Evolutionary conservation across 2,113 vertebrate genomes (phyloP), one percentile per base, ranked within the genome.

Genomic region (Corythoichthys intestinalis): DNA sequence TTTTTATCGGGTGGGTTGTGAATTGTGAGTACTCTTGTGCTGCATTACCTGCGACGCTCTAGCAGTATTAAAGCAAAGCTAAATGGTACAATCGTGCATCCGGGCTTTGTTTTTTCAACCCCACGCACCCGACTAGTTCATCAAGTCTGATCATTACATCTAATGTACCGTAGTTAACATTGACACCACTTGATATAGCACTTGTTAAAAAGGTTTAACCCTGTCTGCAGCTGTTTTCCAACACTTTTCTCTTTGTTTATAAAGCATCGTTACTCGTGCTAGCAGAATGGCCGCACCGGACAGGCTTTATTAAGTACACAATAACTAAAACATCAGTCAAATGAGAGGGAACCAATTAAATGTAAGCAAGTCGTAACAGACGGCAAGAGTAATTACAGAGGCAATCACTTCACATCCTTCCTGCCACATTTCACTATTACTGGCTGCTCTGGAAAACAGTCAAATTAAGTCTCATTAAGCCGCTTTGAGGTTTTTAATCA

Each of bases 351-450:
- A 54, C 83, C 82, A 75, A 86, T 88, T 78, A 89, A 76, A 75
- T 66, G 38, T 61, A 69, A 64, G 74, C 70, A 80, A 72, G 46
- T 74, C 79, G 75, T 82, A 81, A 83, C 75, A 82, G 80, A 82
- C 82, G 84, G 82, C 81, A 84, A 85, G 87, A 87, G 79, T 86
- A 86, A 89, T 90, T 90, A 87, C 80, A 78, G 81, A 86, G 85
- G 83, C 78, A 85, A 83, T 78, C 75, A 83, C 79, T 77, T 87
- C 69, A 85, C 83, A 83, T 90, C 86, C 84, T 88, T 91, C 87
- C 89, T 87, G 84, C 88, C 85, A 76, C 87, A 86, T 75, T 84
- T 89, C 85, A 83, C 54, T 17, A 86, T 86, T 85, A 76, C 86
- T 81, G 65, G 76, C 71, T 84, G 71, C 66, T 83, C 67, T 88